Evolutionary conservation across 2,113 vertebrate genomes (phyloP).

Genomic region (Cyphomyrus plagiostoma): DNA sequence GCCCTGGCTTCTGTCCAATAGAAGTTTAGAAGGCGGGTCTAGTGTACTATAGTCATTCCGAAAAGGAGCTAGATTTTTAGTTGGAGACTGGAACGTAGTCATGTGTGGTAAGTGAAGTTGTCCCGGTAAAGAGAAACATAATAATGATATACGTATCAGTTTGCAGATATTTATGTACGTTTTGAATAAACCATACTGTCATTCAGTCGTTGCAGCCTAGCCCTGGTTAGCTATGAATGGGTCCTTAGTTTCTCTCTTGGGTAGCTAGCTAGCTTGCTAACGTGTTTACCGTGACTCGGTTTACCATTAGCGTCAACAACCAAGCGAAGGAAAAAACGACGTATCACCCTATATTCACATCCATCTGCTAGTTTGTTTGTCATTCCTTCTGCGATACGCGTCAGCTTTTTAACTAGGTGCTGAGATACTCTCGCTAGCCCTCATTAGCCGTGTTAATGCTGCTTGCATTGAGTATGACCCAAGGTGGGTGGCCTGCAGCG

Average conservation of each 20-base stretch:
- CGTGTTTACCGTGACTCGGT: background rate
- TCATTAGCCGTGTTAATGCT: background rate
- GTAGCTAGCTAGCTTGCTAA: background rate
- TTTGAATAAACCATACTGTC: background rate
- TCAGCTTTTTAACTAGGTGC: background rate
- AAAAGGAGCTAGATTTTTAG: constrained; percentile 29
- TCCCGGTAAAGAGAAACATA: background rate
- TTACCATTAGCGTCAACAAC: background rate
- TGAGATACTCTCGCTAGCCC: background rate
- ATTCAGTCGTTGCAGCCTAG: background rate
- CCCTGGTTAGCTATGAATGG: background rate
- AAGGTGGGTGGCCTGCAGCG: background rate
- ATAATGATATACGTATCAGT: background rate
- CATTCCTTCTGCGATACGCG: background rate
- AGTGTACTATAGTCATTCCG: constrained; percentile 33
- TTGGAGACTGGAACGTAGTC: constrained; percentile 39
- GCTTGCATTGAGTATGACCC: background rate
- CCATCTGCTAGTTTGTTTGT: background rate
- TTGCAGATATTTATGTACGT: background rate
- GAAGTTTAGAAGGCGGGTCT: constrained; percentile 22
- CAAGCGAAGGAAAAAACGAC: background rate
- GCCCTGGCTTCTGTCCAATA: constrained; percentile 28
- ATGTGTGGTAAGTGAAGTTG: constrained; percentile 67
- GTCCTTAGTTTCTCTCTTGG: background rate
- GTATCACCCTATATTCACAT: background rate